Conservation (phyloP, 2,888 invertebrate genomes). For the Drosophila lutescens region DNA sequence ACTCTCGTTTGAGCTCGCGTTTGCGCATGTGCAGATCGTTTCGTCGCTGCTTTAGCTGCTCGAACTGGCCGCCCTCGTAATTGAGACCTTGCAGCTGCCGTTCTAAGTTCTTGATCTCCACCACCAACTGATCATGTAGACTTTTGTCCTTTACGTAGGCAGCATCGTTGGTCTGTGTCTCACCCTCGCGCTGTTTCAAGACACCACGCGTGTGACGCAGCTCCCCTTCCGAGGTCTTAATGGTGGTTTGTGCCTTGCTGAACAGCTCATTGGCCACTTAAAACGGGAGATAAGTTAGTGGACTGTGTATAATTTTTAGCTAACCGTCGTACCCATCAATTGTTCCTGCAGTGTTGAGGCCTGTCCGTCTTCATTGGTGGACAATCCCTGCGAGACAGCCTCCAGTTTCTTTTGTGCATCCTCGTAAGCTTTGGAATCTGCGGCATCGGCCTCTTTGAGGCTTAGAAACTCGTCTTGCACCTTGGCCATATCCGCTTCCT, state of each 20-base stretch:
- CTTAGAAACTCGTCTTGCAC: constrained; percentile 88
- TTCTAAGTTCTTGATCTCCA: constrained; percentile 85
- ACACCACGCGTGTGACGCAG: constrained; percentile 87
- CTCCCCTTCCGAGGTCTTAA: constrained; percentile 91
- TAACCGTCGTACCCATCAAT: constrained; percentile 88
- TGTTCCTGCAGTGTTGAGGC: constrained; percentile 95
- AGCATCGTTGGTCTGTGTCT: constrained; percentile 88
- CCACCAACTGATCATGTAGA: constrained; percentile 86
- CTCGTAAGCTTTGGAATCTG: constrained; percentile 88
- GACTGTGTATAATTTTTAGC: too few relatives aligned
- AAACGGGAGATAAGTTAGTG: not conserved
- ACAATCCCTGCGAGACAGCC: constrained; percentile 92
- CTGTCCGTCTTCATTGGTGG: constrained; percentile 91
- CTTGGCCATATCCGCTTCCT: constrained; percentile 87
- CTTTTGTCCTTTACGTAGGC: constrained; percentile 88
- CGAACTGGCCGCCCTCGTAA: constrained; percentile 87
- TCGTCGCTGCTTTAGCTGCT: constrained; percentile 85
- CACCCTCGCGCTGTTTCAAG: constrained; percentile 88
- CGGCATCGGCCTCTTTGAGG: constrained; percentile 88
- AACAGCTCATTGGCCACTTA: constrained; percentile 90
- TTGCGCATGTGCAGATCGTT: constrained; percentile 86
- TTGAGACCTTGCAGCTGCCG: constrained; percentile 85
- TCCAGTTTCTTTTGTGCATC: constrained; percentile 92
- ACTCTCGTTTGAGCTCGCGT: constrained; percentile 84
- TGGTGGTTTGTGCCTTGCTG: constrained; percentile 91